A percentile compares a stretch with the other conserved stretches of the same genome.
Evolutionary conservation across 2,113 vertebrate genomes (phyloP).

Genomic region (Psettodes erumei): DNA sequence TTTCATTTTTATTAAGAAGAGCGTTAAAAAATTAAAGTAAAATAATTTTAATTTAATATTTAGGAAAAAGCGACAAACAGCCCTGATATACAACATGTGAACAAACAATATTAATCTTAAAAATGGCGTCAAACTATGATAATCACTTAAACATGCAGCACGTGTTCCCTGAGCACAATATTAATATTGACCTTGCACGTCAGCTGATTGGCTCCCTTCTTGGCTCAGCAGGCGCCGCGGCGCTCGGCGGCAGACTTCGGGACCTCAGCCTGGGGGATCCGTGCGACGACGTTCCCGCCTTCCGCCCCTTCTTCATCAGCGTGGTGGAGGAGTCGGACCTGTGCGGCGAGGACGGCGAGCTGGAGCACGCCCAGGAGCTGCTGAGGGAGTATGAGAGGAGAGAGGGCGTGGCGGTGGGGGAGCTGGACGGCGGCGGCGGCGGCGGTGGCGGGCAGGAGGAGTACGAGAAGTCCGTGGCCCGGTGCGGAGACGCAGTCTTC

Average conservation of each 20-base stretch:
- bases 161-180: background rate
- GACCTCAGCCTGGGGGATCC: conserved; percentile 37
- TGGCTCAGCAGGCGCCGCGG: background rate
- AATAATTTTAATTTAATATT: no score
- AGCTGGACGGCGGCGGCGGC: background rate
- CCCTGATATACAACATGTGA: no score
- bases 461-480: conserved; percentile 71
- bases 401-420: conserved; percentile 23
- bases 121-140: no score
- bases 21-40: background rate
- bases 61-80: no score
- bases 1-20: no score
- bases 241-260: conserved; percentile 36
- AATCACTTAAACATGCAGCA: background rate
- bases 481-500: conserved; percentile 69
- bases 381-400: conserved; percentile 70
- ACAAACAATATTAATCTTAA: no score
- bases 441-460: conserved; percentile 37
- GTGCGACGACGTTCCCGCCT: background rate
- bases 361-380: conserved; percentile 64
- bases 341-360: background rate
- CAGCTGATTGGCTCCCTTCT: background rate
- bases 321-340: conserved; percentile 71
- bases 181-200: background rate
- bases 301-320: conserved; percentile 68